Percentiles rank a stretch among this genome's conserved stretches.
Conservation (phyloP, 2,888 invertebrate genomes). For the Eumerus sabulonum region DNA sequence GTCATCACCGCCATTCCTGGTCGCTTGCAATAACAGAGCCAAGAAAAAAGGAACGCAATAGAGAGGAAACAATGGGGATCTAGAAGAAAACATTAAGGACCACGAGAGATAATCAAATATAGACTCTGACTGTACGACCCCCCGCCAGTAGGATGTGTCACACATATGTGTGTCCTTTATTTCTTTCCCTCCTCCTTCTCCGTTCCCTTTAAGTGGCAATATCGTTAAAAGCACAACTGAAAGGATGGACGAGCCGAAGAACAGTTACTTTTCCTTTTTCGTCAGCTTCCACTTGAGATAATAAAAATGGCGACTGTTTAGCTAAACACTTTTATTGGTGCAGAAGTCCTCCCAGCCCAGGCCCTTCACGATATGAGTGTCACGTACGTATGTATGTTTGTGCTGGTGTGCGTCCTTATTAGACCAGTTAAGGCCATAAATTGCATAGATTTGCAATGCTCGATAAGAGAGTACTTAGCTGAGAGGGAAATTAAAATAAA, state of each 20-base stretch:
- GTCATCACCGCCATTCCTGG: conserved; percentile 8
- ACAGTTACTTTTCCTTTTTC: conserved; percentile 36
- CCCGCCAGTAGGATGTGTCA: conserved; percentile 59
- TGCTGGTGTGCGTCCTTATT: conserved; percentile 58
- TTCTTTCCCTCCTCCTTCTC: conserved; percentile 36
- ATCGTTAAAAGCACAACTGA: conserved; percentile 66
- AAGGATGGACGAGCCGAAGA: conserved; percentile 54
- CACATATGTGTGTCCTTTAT: conserved; percentile 59
- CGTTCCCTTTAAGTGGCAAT: conserved; percentile 65
- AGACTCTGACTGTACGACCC: conserved; percentile 48
- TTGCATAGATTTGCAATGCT: conserved; percentile 64
- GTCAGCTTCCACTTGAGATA: conserved; percentile 32
- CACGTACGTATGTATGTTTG: conserved; percentile 10
- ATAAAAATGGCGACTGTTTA: conserved; percentile 69
- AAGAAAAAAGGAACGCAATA: conserved; percentile 16
- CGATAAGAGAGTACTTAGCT: conserved; percentile 63
- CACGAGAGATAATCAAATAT: conserved; percentile 64
- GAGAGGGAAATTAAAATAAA: conserved; percentile 62
- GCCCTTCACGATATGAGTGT: no score
- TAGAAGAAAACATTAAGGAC: conserved; percentile 10
- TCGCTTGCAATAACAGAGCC: conserved; percentile 38
- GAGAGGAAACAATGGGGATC: no score
- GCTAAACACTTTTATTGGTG: conserved; percentile 68
- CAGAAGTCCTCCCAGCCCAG: conserved; percentile 3
- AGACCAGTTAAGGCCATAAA: conserved; percentile 65